Evolutionary conservation across 2,113 vertebrate genomes (phyloP), one percentile per base, ranked within the genome.

Genomic region (Epinephelus cyanopodus): DNA sequence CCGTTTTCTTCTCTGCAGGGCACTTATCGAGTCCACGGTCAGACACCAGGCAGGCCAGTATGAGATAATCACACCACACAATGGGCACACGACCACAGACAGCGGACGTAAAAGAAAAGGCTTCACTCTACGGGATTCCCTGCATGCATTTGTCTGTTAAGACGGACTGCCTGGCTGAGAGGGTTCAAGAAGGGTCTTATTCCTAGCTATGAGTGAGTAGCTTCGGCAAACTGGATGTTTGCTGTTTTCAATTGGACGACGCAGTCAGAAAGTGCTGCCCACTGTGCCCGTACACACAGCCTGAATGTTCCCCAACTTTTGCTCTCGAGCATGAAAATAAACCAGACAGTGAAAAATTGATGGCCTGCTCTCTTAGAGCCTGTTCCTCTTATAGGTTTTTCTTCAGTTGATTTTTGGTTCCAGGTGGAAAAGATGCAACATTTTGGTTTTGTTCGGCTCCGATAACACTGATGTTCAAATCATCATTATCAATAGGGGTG

Each of bases 31-130:
- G 88, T 88, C 82, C 89, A 90, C 50, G 85, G 90, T 93, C 83
- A 88, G 84, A 87, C 83, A 89, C 91, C 86, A 78, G 75, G 73
- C 85, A 74, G 71, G 82, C 83, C 75, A 62, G 81, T 81, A 87
- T 84, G 90, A 92, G 87, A 91, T 88, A 94, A 92, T 86, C 82
- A 88, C 79, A 77, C 25, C 82, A 54, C 92, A 93, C 87, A 93
- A 92, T 90, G 82, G 84, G 86, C 87, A 91, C 82, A 67, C 79
- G 83, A 89, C 82, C 87, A 86, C 85, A 84, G 81, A 87, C 82
- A 29, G 76, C 5, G 57, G 77, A 81, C 77, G 53, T 58, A 42
- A 60, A 82, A 84, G 89, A 85, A 91, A 90, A 87, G 78, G 76
- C 85, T 77, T 75, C 73, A 61, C 82, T 85, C 87, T 3, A 68